Conservation (phyloP, 2,797 vertebrate species). For the Gymnothorax javanicus region DNA sequence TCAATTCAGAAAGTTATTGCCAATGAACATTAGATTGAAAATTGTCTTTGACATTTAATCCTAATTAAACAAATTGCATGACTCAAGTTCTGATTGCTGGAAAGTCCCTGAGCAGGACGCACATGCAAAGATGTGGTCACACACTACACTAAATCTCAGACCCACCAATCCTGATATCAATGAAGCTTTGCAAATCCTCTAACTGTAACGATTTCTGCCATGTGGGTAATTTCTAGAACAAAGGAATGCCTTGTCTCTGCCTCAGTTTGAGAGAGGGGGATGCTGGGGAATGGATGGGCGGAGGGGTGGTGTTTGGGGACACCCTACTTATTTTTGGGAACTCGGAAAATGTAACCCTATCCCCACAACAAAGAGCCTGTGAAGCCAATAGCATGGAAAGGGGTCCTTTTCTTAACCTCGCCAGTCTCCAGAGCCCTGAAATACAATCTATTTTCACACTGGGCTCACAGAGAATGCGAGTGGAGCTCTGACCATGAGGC, state of each 20-base stretch:
- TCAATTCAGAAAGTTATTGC: not conserved
- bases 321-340: slow-evolving; percentile 31
- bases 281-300: not conserved
- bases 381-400: slow-evolving; percentile 14
- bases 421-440: slow-evolving; percentile 27
- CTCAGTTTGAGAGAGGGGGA: slow-evolving; percentile 4
- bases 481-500: not conserved
- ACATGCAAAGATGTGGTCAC: not conserved
- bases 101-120: not conserved
- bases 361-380: slow-evolving; percentile 31
- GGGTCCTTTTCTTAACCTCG: slow-evolving; percentile 25
- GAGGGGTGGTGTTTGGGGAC: slow-evolving; percentile 26
- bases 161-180: slow-evolving; percentile 33
- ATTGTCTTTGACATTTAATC: not conserved
- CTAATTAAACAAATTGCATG: not conserved
- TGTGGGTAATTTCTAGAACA: slow-evolving; percentile 40
- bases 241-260: slow-evolving; percentile 33
- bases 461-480: slow-evolving; percentile 20
- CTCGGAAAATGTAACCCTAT: slow-evolving; percentile 32
- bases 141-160: slow-evolving; percentile 14
- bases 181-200: slow-evolving; percentile 23
- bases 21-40: not conserved
- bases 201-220: slow-evolving; percentile 27
- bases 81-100: not conserved
- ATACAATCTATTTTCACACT: slow-evolving; percentile 29